Evolutionary conservation across 2,113 vertebrate genomes (phyloP), one percentile per base, ranked within the genome.

Genomic region (Python bivittatus): DNA sequence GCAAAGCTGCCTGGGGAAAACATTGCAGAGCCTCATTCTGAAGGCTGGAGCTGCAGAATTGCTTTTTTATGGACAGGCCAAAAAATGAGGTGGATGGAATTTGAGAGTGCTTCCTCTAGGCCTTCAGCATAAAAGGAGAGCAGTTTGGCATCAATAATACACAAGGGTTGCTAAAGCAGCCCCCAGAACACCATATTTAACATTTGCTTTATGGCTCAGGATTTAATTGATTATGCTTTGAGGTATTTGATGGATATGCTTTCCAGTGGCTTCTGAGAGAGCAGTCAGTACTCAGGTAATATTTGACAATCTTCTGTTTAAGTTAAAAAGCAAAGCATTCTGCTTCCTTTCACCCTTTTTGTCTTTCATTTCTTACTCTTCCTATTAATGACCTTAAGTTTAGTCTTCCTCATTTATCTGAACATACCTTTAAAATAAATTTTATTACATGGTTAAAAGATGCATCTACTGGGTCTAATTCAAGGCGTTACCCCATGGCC

Each of bases 391-490:
- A 0, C 4, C 15, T 52, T 91, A 93, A 4, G 12, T 48, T 84
- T 4, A 10, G 15, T 57, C 25, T 83, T 83, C 23, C 64, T 79
- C 38, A 12, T 23, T 79, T 42, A 15, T 79, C 20, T 79, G 54
- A 92, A 48, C 11, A 57, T 15, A 42, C 6, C 15, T 53, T 68
- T 52, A 52, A 58, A 57, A 48, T 42, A 29, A 83, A 33, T 33
- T 60, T 25, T 53, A 58, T 5, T 72, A 58, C n/a, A 56, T 60
- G 94, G 89, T 93, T 86, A 11, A 5, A 53, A 88, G 86, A 84
- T 0, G 23, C 42, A 48, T 91, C 90, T 93, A 17, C 94, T 3
- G 53, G 85, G 86, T 86, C 92, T 38, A 93, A 93, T 79, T 79
- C 7, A 42, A 79, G 72, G 17, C 7, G 6, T 6, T 7, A 42